Percentiles rank a stretch among this genome's conserved stretches.
Conservation (phyloP, 1,140 invertebrate species). For the Papilio xuthus region DNA sequence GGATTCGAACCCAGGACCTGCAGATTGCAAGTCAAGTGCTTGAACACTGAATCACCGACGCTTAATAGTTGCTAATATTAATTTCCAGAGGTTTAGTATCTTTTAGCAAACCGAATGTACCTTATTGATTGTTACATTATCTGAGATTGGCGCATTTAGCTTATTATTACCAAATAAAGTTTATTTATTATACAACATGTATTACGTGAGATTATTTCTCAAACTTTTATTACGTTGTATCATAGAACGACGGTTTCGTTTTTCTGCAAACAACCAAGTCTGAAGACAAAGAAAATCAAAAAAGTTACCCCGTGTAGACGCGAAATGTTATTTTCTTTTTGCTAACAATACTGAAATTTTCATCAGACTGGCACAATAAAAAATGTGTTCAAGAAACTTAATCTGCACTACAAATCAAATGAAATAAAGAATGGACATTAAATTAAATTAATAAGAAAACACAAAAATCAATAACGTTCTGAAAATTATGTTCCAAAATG, state of each 20-base stretch:
- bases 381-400: not conserved
- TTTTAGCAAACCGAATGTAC: no score
- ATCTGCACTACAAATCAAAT: not conserved
- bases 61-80: no score
- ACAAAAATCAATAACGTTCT: not conserved
- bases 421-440: not conserved
- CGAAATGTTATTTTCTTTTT: slow-evolving; percentile 2
- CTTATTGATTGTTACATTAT: no score
- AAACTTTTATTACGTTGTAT: slow-evolving; percentile 2
- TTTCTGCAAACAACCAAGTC: slow-evolving; percentile 6
- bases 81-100: no score
- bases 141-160: no score
- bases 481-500: not conserved
- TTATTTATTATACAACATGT: not conserved
- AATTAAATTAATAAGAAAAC: slow-evolving; percentile 11
- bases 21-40: no score
- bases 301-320: not conserved
- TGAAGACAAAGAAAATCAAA: not conserved
- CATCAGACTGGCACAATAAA: not conserved
- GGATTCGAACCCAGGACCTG: no score
- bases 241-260: not conserved
- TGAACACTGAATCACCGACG: no score
- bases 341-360: not conserved
- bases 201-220: not conserved
- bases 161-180: not conserved